phyloP scores from a whole-genome alignment of 2,797 vertebrate genomes.

The Eidolon dupreanum region DNA sequence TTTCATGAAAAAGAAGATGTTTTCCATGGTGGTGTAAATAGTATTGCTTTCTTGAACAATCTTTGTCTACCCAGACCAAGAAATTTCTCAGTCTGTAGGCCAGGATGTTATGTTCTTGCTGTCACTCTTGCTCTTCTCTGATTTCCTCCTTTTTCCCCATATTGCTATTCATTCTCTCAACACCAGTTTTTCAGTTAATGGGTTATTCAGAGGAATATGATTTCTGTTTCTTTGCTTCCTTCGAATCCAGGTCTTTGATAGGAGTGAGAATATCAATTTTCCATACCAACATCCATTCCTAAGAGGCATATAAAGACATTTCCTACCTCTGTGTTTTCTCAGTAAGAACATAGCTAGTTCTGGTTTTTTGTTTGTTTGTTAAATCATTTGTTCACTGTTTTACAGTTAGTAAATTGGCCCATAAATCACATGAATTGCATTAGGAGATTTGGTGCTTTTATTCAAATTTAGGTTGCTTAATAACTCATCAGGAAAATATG shows the following conservation, averaged over 20 bases:
- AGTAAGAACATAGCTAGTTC: background rate
- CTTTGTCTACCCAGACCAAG: background rate
- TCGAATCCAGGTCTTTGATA: background rate
- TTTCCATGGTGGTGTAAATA: background rate
- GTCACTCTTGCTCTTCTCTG: background rate
- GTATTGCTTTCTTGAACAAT: background rate
- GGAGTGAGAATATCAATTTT: background rate
- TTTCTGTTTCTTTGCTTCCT: background rate
- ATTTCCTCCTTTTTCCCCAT: background rate
- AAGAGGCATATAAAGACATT: background rate
- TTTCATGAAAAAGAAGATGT: background rate
- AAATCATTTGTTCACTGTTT: background rate
- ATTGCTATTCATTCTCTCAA: background rate
- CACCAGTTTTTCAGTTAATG: background rate
- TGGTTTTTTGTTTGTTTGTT: background rate
- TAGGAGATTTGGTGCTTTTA: background rate
- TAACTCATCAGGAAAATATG: background rate
- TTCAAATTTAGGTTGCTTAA: background rate
- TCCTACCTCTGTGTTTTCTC: background rate
- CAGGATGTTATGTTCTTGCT: background rate
- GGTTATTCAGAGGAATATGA: background rate
- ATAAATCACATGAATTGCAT: background rate
- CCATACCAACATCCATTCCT: background rate
- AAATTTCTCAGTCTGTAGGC: background rate
- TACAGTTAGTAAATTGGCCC: background rate